phyloP scores from a whole-genome alignment of 2,797 vertebrate genomes.

The Ceryle rudis region DNA sequence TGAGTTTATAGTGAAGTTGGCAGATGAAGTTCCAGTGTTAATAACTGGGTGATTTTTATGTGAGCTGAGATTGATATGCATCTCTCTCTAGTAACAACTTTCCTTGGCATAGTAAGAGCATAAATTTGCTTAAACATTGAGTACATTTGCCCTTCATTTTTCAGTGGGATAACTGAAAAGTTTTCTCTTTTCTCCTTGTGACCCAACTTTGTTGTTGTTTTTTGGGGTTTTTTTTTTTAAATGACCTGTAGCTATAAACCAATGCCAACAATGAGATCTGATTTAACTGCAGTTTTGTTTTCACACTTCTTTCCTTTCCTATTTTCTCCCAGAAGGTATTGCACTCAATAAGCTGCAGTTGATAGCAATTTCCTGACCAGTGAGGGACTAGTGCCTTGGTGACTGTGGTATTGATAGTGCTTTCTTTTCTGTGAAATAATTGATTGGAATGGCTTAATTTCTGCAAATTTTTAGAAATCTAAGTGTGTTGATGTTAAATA shows the following conservation, averaged over 20 bases:
- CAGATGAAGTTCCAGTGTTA: neutral
- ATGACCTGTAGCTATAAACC: neutral
- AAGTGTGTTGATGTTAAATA: neutral
- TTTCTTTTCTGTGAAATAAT: neutral
- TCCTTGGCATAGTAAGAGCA: neutral
- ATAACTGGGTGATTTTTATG: neutral
- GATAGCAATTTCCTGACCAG: conserved; percentile 63
- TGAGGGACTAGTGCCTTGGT: conserved; percentile 28
- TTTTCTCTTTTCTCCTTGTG: neutral
- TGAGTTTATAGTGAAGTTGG: neutral
- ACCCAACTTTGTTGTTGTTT: neutral
- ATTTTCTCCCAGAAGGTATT: conserved; percentile 30
- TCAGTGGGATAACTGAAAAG: neutral
- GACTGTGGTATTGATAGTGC: neutral
- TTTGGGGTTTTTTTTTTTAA: neutral
- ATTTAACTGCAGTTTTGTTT: conserved; percentile 26
- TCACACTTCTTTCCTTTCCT: conserved; percentile 34
- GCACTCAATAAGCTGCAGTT: conserved; percentile 46
- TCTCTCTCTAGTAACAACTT: neutral
- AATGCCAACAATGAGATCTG: neutral
- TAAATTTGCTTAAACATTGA: neutral
- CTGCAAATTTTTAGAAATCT: neutral
- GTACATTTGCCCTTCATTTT: neutral
- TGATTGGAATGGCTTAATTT: neutral
- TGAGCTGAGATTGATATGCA: neutral